A percentile compares a stretch with the other conserved stretches of the same genome.
Evolutionary conservation across 2,797 vertebrate species (phyloP).

Genomic region (Brachymystax lenok): DNA sequence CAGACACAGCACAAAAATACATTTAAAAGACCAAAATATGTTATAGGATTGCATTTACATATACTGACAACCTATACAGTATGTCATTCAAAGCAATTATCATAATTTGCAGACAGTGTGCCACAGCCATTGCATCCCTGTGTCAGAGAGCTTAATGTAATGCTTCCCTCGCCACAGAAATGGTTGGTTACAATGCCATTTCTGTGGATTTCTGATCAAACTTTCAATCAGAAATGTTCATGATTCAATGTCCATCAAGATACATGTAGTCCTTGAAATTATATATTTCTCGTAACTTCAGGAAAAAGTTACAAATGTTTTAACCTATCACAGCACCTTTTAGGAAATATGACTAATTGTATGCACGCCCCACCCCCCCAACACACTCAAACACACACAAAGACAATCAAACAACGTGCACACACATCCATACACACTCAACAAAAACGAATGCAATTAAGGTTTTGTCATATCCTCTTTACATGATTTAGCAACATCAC

Average conservation of each 20-base stretch:
- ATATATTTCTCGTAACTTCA: conserved; percentile 36
- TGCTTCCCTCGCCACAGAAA: neutral
- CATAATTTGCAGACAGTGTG: conserved; percentile 57
- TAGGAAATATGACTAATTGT: conserved; percentile 45
- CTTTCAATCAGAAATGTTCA: neutral
- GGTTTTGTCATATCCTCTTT: conserved; percentile 50
- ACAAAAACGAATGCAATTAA: conserved; percentile 55
- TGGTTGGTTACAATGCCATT: conserved; percentile 1
- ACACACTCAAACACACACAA: conserved; percentile 16
- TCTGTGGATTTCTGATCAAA: conserved; percentile 7
- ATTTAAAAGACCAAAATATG: conserved; percentile 51
- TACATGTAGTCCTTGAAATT: conserved; percentile 30
- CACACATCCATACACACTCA: conserved; percentile 27
- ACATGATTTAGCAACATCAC: conserved; percentile 68
- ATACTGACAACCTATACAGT: conserved; percentile 39
- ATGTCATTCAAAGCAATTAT: conserved; percentile 31
- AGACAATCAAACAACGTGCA: conserved; percentile 10
- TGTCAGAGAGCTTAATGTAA: conserved; percentile 28
- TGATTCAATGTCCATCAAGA: conserved; percentile 37
- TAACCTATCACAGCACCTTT: conserved; percentile 72
- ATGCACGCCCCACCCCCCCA: conserved; percentile 1
- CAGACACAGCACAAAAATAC: conserved; percentile 52
- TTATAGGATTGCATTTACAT: conserved; percentile 60
- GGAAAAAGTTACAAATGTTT: conserved; percentile 38
- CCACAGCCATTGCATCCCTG: conserved; percentile 56